Conservation (phyloP, 2,113 vertebrate species). For the Rynchops niger region DNA sequence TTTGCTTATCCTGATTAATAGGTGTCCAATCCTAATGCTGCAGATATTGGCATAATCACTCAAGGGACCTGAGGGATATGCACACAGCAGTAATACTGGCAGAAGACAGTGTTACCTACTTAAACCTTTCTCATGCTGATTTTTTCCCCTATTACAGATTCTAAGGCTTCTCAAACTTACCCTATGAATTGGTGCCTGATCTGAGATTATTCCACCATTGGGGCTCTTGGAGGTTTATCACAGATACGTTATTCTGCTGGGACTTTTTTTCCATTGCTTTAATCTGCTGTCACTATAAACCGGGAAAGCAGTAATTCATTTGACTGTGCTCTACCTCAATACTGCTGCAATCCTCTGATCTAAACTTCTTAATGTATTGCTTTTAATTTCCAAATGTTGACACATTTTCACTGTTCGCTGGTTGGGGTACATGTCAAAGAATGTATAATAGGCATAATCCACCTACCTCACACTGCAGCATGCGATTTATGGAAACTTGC, state of each 20-base stretch:
- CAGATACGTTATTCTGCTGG: not conserved
- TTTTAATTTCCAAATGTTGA: conserved; percentile 21
- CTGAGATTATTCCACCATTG: not conserved
- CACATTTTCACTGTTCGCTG: not conserved
- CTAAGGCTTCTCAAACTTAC: conserved; percentile 23
- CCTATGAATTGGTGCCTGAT: conserved; percentile 21
- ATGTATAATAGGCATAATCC: not conserved
- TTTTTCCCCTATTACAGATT: not conserved
- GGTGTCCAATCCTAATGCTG: not conserved
- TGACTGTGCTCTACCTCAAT: not conserved
- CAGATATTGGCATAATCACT: conserved; percentile 37
- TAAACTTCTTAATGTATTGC: not conserved
- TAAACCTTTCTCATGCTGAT: not conserved
- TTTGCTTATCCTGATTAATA: conserved; percentile 62
- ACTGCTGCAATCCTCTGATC: not conserved
- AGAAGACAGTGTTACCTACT: not conserved
- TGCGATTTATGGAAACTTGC: not conserved
- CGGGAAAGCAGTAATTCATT: conserved; percentile 3
- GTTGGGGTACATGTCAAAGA: not conserved
- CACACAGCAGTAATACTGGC: not conserved
- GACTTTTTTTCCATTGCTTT: not conserved
- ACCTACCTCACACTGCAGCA: not conserved
- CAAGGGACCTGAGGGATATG: not conserved
- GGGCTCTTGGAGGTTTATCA: conserved; percentile 23
- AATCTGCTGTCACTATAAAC: conserved; percentile 23